Base-by-base conservation (phyloP, 2,888 invertebrate genomes). In the Chloroclystis v-ata region DNA sequence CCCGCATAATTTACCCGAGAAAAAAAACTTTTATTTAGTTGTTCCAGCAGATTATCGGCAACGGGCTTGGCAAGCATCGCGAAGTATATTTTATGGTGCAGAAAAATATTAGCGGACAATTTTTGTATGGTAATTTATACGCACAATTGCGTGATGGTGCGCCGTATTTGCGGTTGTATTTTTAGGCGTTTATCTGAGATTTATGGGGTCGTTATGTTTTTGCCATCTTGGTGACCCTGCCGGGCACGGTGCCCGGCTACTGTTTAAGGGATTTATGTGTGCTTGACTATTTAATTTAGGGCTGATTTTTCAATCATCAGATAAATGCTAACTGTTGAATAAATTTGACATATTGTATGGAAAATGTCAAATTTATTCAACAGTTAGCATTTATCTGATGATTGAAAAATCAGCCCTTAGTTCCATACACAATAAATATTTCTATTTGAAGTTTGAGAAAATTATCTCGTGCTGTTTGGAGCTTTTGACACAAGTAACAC, bases 1-100 rank as follows among this genome's bases (percentile, higher is more conserved):
- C 47, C 47, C 70, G 69, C 67, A 74, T 75, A 72, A 77, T 72
- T 75, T 73, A 69, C 74, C 47, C 60, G 56, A 74, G 76, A 77
- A 47, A 54, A 43, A 46, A 53, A 54, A 47, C 16, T 38, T 46
- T 52, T 54, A 52, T 54, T 52, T 54, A 54, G 55, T 52, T 57
- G 51, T 52, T 54, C 41, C 35, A 42, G 20, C 48, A 54, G 51
- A 53, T 57, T 53, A 55, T 53, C 53, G 51, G 52, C 49, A 50
- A 37, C 38, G 35, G 16, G 52, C 35, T 49, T 50, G 57, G 47
- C 50, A 49, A 44, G 47, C 54, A 28, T 6, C 28, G 40, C 48
- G 10, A 42, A 43, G 45, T 37, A 45, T 51, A 44, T 48, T 52
- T 52, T 49, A 52, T 52, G 43, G 46, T 43, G 43, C 40, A 49